Evolutionary conservation across 92 coral and sea anemone genomes (phyloP), one percentile per base, ranked within the genome.

Genomic region (Desmophyllum pertusum): DNA sequence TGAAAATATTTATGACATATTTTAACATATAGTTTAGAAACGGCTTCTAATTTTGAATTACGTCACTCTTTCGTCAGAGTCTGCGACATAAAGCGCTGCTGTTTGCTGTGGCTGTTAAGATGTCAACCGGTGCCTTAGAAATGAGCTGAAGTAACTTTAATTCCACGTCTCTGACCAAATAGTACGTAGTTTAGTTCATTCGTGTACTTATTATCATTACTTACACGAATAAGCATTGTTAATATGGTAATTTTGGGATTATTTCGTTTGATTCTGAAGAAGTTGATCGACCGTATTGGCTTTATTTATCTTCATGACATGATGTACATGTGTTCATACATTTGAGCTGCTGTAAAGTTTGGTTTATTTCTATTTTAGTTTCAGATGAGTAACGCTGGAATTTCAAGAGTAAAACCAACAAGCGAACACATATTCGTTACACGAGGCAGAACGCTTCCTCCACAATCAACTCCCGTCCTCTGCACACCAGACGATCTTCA

Each of bases 401-500:
- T 43, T 71, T 72, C 59, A 38, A 39, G 55, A 57, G 19, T 25
- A 9, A 59, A 71, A 25, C 27, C 70, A 14, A n/a, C 72, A 40
- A 23, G 13, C 14, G 77, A 82, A 41, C 79, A 23, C 29, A 39
- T 30, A 36, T 76, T 41, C n/a, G 27, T 36, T 33, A 31, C 65
- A 15, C 76, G 40, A 37, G 75, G 14, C 3, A 48, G 63, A 35
- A 73, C 35, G 41, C 2, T 35, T 66, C 75, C 5, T 2, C 21
- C 39, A 18, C 85, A 40, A 25, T 23, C 59, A 19, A 15, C 78
- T 18, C 61, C 66, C 8, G 50, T 46, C 31, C 43, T 43, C 25
- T 74, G 50, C 31, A 74, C 82, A 10, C 36, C 51, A 10, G 55
- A 38, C 19, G 87, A 84, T 84, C 81, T 84, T 75, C 75, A 84